These are phyloP conservation scores for Kuschelorhynchus macadamiae DNA, from an alignment of 2,888 invertebrate genomes.

Conservation along the genomic window DNA sequence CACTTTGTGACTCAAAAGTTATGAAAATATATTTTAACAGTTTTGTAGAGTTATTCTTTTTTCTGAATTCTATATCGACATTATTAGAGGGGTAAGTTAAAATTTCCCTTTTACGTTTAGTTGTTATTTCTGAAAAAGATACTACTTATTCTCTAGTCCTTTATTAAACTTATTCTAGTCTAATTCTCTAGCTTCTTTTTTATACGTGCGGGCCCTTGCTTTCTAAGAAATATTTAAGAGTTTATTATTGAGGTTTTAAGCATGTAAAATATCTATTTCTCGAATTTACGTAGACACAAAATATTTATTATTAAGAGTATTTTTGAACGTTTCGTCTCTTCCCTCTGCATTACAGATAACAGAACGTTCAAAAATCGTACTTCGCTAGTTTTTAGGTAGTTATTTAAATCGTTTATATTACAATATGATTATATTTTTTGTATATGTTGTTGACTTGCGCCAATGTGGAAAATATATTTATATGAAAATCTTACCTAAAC, in stretches of 20 bases:
- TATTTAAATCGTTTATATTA: conserved; percentile 63
- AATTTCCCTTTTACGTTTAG: too few species aligned
- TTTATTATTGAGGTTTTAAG: too few species aligned
- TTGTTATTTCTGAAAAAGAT: too few species aligned
- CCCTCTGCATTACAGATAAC: neutral
- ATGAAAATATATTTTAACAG: too few species aligned
- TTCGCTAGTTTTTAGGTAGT: conserved; percentile 59
- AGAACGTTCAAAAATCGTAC: conserved; percentile 14
- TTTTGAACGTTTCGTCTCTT: conserved; percentile 25
- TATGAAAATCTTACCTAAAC: conserved; percentile 63
- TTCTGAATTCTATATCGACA: too few species aligned
- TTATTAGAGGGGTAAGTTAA: too few species aligned
- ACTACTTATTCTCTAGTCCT: too few species aligned
- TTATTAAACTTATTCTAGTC: conserved; percentile 4
- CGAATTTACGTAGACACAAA: conserved; percentile 20
- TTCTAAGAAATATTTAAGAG: neutral
- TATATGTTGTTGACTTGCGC: conserved; percentile 70
- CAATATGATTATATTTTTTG: conserved; percentile 67
- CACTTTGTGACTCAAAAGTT: too few species aligned
- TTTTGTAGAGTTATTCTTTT: too few species aligned
- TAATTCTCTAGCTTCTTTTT: neutral
- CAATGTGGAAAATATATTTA: conserved; percentile 71
- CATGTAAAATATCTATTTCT: conserved; percentile 2
- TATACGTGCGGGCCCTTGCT: conserved; percentile 1
- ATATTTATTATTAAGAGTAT: conserved; percentile 5